Conservation (phyloP, 2,113 vertebrate genomes). For the Alexandromys fortis region DNA sequence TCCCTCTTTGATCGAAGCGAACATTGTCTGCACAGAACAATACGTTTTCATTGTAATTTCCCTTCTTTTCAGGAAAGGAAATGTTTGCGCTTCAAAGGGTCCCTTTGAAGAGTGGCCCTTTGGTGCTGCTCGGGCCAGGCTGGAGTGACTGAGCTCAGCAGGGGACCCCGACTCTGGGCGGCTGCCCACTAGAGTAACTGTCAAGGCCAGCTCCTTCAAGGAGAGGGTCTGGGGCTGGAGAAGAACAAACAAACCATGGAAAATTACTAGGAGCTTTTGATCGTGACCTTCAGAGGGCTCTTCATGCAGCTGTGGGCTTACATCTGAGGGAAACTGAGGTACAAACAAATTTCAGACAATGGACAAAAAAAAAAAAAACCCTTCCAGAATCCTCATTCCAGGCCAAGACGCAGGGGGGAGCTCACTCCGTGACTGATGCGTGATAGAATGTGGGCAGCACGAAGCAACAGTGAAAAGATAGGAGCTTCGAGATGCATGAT, state of each 20-base stretch:
- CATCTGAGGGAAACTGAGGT: slow-evolving; percentile 68
- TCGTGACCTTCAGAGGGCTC: slow-evolving; percentile 31
- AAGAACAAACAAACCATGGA: slow-evolving; percentile 74
- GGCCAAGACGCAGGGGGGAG: not conserved
- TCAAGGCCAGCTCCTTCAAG: slow-evolving; percentile 77
- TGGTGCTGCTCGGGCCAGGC: slow-evolving; percentile 25
- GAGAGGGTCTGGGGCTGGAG: slow-evolving; percentile 58
- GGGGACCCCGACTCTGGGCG: slow-evolving; percentile 51
- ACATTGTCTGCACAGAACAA: slow-evolving; percentile 68
- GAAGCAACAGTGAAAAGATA: not conserved
- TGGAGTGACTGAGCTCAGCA: slow-evolving; percentile 57
- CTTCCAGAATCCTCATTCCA: not conserved
- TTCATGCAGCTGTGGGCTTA: not conserved
- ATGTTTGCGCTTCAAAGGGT: slow-evolving; percentile 78
- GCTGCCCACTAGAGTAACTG: slow-evolving; percentile 16
- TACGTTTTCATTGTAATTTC: slow-evolving; percentile 79
- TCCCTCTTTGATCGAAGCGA: slow-evolving; percentile 61
- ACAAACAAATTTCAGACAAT: not conserved
- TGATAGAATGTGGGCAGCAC: not conserved
- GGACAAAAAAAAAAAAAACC: not conserved
- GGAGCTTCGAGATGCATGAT: not conserved
- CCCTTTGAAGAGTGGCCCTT: slow-evolving; percentile 75
- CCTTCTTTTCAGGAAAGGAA: slow-evolving; percentile 82
- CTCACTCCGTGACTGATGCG: not conserved
- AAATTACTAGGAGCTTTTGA: slow-evolving; percentile 74